Percentiles rank a stretch among this genome's conserved stretches.
These are phyloP conservation scores for Noctua fimbriata DNA, from an alignment of 2,888 invertebrate genomes.

Conservation along the genomic window DNA sequence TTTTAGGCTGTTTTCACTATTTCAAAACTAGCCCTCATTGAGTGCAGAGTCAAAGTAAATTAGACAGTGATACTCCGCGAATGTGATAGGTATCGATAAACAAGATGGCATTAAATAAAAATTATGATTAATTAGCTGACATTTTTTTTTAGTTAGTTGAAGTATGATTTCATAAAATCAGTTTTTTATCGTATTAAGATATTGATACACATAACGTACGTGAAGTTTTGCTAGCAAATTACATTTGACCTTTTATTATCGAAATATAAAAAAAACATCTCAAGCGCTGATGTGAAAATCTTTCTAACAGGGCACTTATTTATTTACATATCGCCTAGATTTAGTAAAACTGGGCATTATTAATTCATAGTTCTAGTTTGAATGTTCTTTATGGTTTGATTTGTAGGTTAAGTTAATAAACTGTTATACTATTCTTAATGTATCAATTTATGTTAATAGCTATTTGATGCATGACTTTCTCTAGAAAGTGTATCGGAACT, in stretches of 20 bases:
- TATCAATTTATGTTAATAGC: constrained; percentile 11
- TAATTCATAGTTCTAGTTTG: constrained; percentile 7
- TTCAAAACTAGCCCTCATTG: not conserved
- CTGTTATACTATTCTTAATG: not conserved
- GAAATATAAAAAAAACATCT: too few species aligned
- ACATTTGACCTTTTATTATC: not conserved
- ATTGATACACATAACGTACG: not conserved
- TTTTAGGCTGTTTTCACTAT: not conserved
- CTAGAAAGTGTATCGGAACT: constrained; percentile 45
- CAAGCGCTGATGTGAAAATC: too few species aligned
- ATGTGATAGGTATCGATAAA: not conserved
- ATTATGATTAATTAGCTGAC: not conserved
- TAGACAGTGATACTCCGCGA: not conserved
- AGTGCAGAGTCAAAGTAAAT: not conserved
- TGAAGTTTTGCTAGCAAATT: not conserved
- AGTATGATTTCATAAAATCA: not conserved
- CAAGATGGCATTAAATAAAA: not conserved
- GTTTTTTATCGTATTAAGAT: not conserved
- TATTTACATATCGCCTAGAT: not conserved
- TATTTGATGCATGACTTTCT: constrained; percentile 44
- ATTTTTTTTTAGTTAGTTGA: not conserved
- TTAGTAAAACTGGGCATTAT: not conserved
- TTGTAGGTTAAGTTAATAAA: constrained; percentile 31
- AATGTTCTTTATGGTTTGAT: not conserved
- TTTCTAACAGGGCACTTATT: not conserved